Percentiles rank a stretch among this genome's conserved stretches.
Evolutionary conservation across 2,888 invertebrate species (phyloP).

Genomic region (Dendrolimus houi): DNA sequence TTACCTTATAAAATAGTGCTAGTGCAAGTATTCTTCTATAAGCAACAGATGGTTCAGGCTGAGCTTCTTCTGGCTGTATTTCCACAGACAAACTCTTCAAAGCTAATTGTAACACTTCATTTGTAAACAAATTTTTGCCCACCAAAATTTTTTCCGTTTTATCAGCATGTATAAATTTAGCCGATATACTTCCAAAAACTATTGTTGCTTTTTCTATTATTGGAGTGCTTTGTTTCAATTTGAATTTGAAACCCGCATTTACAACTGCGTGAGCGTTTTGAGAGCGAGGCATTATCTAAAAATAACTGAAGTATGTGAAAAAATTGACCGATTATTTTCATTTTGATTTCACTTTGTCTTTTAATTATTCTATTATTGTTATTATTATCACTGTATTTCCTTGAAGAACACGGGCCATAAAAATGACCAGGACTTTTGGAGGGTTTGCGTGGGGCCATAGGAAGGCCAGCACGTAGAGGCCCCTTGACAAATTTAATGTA

Average conservation of each 20-base stretch:
- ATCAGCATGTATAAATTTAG: constrained; percentile 73
- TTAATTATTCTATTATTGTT: too few relatives aligned
- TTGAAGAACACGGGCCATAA: too few relatives aligned
- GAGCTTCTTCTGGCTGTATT: constrained; percentile 71
- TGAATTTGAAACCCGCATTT: constrained; percentile 83
- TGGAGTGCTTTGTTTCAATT: constrained; percentile 62
- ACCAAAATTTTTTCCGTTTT: constrained; percentile 68
- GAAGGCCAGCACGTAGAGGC: too few relatives aligned
- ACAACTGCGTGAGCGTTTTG: constrained; percentile 88
- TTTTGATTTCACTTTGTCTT: too few relatives aligned
- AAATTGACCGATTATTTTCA: constrained; percentile 2
- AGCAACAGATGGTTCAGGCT: constrained; percentile 76
- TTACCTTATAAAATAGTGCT: constrained; percentile 81
- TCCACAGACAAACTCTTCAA: constrained; percentile 70
- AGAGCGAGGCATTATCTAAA: constrained; percentile 83
- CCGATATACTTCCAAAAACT: constrained; percentile 66
- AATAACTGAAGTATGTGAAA: constrained; percentile 5
- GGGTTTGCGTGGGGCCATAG: too few relatives aligned
- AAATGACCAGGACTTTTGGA: too few relatives aligned
- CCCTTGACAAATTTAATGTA: too few relatives aligned
- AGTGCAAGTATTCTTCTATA: constrained; percentile 79
- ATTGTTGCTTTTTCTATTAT: constrained; percentile 46
- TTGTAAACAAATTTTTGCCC: constrained; percentile 65
- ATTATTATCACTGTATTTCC: too few relatives aligned
- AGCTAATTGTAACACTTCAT: constrained; percentile 64